These are phyloP conservation scores for Coptotermes formosanus DNA, from an alignment of 1,140 invertebrate species.

Conservation along the genomic window DNA sequence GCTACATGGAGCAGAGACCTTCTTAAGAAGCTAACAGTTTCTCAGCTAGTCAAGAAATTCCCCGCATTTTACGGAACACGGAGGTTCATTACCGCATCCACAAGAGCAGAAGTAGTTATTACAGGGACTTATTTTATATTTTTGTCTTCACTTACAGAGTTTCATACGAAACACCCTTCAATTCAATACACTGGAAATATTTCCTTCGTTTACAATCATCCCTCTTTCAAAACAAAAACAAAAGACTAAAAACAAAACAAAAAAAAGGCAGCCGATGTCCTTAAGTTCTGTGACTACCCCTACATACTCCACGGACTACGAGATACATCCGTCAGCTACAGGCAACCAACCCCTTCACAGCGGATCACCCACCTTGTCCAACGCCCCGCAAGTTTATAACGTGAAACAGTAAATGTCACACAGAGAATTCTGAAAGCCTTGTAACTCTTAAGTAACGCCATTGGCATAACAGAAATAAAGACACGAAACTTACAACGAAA, in stretches of 20 bases:
- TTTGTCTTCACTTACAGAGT: background rate
- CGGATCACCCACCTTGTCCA: background rate
- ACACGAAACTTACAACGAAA: background rate
- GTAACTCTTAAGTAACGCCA: background rate
- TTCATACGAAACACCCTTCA: background rate
- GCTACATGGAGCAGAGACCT: too few relatives aligned
- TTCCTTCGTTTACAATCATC: background rate
- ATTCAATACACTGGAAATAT: background rate
- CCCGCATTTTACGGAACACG: too few relatives aligned
- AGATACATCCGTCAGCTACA: background rate
- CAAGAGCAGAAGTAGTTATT: too few relatives aligned
- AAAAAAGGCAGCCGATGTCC: background rate
- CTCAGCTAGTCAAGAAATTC: too few relatives aligned
- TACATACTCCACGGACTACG: background rate
- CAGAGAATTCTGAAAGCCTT: background rate
- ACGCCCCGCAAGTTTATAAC: background rate
- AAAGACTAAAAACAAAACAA: too few relatives aligned
- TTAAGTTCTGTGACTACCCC: background rate
- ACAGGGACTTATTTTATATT: too few relatives aligned
- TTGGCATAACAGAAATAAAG: background rate
- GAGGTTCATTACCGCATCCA: too few relatives aligned
- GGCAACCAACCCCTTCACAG: background rate
- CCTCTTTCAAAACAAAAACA: too few relatives aligned
- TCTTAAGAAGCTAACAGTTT: too few relatives aligned
- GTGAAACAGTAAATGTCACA: background rate